phyloP scores from a whole-genome alignment of 2,888 invertebrate species.

The Apeira syringaria region DNA sequence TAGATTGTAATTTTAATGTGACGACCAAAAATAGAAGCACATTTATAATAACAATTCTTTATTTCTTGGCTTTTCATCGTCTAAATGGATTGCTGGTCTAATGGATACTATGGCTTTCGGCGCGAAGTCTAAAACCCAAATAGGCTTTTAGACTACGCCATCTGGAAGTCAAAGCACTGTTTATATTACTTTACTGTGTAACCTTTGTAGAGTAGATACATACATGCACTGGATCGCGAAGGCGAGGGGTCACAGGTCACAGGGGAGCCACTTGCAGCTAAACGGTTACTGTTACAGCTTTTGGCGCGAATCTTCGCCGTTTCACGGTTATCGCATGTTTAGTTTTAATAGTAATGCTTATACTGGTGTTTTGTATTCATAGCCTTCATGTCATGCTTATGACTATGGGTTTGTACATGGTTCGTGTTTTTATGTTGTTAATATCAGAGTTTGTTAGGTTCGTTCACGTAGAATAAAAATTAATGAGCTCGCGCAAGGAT shows the following conservation, averaged over 20 bases:
- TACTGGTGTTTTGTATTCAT: slow-evolving; percentile 22
- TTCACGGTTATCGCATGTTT: slow-evolving; percentile 19
- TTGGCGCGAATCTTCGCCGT: slow-evolving; percentile 21
- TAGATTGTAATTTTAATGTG: no score
- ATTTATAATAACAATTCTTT: no score
- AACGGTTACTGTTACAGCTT: slow-evolving; percentile 23
- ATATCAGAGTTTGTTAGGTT: slow-evolving; percentile 4
- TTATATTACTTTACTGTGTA: no score
- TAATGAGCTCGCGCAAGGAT: background rate
- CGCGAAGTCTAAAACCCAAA: no score
- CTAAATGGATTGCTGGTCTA: no score
- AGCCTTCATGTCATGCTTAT: slow-evolving; percentile 4
- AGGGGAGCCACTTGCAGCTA: slow-evolving; percentile 21
- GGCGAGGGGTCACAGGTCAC: slow-evolving; percentile 4
- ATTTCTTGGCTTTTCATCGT: no score
- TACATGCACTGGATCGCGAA: slow-evolving; percentile 16
- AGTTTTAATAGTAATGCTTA: slow-evolving; percentile 22
- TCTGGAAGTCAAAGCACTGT: no score
- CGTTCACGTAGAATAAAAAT: slow-evolving; percentile 3
- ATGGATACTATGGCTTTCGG: no score
- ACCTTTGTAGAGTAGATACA: slow-evolving; percentile 3
- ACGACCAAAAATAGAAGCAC: no score
- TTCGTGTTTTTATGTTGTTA: slow-evolving; percentile 10
- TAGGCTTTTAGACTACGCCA: no score
- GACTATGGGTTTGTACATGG: slow-evolving; percentile 9